phyloP scores from a whole-genome alignment of 2,888 invertebrate genomes.

The Cataglyphis albicans region DNA sequence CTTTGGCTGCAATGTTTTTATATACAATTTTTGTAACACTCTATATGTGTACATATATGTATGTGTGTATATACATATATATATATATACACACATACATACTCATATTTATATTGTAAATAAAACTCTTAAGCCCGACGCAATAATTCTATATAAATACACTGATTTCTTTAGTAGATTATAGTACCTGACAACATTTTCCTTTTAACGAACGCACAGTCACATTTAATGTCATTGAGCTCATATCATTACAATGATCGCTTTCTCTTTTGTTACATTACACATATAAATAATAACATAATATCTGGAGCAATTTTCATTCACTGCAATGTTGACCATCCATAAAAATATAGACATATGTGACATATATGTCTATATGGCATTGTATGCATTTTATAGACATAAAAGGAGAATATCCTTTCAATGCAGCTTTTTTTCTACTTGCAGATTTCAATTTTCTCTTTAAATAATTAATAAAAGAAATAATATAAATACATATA shows the following conservation, averaged over 20 bases:
- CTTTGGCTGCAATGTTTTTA: slow-evolving; percentile 6
- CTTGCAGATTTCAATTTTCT: slow-evolving; percentile 10
- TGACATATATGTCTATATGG: slow-evolving; percentile 45
- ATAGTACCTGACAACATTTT: slow-evolving; percentile 79
- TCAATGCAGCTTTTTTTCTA: slow-evolving; percentile 47
- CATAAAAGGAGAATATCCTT: slow-evolving; percentile 74
- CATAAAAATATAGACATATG: slow-evolving; percentile 66
- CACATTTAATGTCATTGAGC: slow-evolving; percentile 84
- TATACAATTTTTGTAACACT: slow-evolving; percentile 7
- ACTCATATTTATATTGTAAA: slow-evolving; percentile 60
- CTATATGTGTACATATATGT: background rate
- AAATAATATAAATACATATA: slow-evolving; percentile 59
- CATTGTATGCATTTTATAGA: slow-evolving; percentile 59
- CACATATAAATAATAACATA: slow-evolving; percentile 76
- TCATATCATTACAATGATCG: slow-evolving; percentile 81
- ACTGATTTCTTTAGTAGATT: slow-evolving; percentile 78
- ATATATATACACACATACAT: slow-evolving; percentile 15
- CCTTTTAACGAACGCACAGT: slow-evolving; percentile 79
- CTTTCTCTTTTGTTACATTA: slow-evolving; percentile 74
- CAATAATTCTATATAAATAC: slow-evolving; percentile 82
- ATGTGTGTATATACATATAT: background rate
- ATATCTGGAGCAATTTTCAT: slow-evolving; percentile 71
- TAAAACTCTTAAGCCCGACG: slow-evolving; percentile 77
- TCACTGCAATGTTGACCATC: slow-evolving; percentile 69
- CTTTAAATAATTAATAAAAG: slow-evolving; percentile 14